Base-by-base conservation (phyloP, 2,888 invertebrate species). In the Ophraella communa region DNA sequence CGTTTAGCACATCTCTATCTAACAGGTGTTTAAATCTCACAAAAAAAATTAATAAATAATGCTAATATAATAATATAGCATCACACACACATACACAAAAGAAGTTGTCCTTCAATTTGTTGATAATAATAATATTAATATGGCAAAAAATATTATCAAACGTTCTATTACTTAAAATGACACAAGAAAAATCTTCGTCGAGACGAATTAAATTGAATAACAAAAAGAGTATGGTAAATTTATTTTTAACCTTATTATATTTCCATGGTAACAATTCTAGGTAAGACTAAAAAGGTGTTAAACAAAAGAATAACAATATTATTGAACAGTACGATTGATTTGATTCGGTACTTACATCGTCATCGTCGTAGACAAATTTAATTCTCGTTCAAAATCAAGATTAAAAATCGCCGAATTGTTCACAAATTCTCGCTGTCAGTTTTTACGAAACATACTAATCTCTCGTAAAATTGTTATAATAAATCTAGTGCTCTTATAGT, bases 41-140 rank as follows among this genome's bases (percentile, higher is more conserved):
- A 30, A 30, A 60, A 65, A 65, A 63, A 65, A 57, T 64, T 60
- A 64, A 66, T 69, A 60, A 68, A 68, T 64, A 69, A 69, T 69
- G 69, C 65, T 65, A 69, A 66, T 65, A n/a, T n/a, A 68, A 49
- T 30, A 63, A 55, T 62, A 66, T 68, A 62, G 56, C 68, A 66
- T 68, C 66, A 60, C 45, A 60, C n/a, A n/a, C n/a, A n/a, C n/a
- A n/a, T n/a, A n/a, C n/a, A n/a, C 52, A 58, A 65, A 66, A 69
- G 67, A 60, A 62, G 69, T 67, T 58, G 69, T 65, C 69, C 69
- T 69, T 69, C 69, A 64, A 62, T 57, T 64, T 60, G 64, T 66
- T 67, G 47, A 69, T 66, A 54, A 42, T 59, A 51, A 69, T 66
- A 54, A 53, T 39, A 49, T 62, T 61, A 20, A 51, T 42, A 45